These are phyloP conservation scores for Pyrocephalus nanus DNA, from an alignment of 2,797 vertebrate species.

Conservation along the genomic window DNA sequence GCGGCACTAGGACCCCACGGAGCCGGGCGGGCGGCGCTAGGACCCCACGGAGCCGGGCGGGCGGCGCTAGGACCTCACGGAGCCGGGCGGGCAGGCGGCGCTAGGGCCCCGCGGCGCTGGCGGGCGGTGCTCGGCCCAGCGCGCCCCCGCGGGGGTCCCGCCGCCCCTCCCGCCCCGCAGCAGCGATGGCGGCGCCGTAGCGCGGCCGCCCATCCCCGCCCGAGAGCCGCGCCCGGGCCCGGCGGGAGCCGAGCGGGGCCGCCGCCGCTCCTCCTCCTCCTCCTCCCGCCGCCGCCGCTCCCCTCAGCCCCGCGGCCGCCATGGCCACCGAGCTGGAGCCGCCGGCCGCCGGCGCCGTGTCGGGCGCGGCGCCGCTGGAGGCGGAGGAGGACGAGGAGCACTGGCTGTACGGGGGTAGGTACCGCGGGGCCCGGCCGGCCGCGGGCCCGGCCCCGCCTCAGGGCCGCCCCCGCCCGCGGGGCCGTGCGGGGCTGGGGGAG, in stretches of 20 bases:
- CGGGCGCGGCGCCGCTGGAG: constrained; percentile 43
- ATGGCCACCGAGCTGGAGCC: constrained; percentile 58
- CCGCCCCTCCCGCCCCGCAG: neutral
- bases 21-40: no score
- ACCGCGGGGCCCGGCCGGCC: neutral
- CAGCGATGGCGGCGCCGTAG: neutral
- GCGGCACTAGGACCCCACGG: no score
- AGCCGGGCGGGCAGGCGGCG: no score
- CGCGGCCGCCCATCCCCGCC: neutral
- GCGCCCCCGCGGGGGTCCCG: neutral
- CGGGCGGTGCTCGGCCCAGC: neutral
- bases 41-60: neutral
- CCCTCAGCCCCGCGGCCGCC: neutral
- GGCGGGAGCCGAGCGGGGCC: constrained; percentile 18
- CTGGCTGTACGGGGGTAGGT: constrained; percentile 66
- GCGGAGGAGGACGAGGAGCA: constrained; percentile 68
- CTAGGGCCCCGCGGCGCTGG: no score
- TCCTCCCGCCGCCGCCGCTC: neutral
- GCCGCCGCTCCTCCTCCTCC: neutral
- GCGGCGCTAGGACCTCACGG: no score
- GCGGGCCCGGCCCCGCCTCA: neutral
- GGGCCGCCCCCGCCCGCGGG: neutral
- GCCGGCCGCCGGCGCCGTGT: neutral
- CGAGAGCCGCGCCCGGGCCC: neutral
- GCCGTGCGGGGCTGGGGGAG: neutral